Percentiles rank a stretch among this genome's conserved stretches.
Evolutionary conservation across 2,797 vertebrate species (phyloP).

Genomic region (Danio albolineatus): DNA sequence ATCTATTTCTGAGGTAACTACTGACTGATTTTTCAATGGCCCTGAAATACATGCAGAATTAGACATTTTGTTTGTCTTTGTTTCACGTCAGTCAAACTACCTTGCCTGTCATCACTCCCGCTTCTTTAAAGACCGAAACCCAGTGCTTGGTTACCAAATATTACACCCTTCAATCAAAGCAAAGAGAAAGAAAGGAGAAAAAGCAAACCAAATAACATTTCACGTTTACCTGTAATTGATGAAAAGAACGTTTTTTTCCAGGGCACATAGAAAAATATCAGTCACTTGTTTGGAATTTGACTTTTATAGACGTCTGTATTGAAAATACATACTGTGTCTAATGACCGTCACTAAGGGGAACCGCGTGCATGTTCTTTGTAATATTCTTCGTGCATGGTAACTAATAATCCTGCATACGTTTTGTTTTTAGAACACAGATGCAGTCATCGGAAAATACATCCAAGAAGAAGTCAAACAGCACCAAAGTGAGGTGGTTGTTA

Average conservation of each 20-base stretch:
- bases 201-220: background rate
- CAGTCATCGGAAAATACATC: background rate
- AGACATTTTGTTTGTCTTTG: background rate
- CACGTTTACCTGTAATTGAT: background rate
- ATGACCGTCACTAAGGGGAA: background rate
- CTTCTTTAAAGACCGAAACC: conserved; percentile 34
- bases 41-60: background rate
- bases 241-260: background rate
- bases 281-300: background rate
- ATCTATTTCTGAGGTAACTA: background rate
- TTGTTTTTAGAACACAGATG: conserved; percentile 15
- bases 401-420: background rate
- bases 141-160: conserved; percentile 36
- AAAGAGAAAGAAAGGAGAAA: background rate
- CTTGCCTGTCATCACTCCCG: background rate
- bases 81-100: conserved; percentile 4
- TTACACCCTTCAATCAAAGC: background rate
- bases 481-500: conserved; percentile 1
- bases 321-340: background rate
- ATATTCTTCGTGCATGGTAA: background rate
- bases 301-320: background rate
- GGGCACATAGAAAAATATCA: background rate
- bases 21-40: background rate
- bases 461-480: background rate
- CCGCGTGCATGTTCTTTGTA: background rate